Evolutionary conservation across 2,888 invertebrate genomes (phyloP).

Genomic region (Apantesis nais): DNA sequence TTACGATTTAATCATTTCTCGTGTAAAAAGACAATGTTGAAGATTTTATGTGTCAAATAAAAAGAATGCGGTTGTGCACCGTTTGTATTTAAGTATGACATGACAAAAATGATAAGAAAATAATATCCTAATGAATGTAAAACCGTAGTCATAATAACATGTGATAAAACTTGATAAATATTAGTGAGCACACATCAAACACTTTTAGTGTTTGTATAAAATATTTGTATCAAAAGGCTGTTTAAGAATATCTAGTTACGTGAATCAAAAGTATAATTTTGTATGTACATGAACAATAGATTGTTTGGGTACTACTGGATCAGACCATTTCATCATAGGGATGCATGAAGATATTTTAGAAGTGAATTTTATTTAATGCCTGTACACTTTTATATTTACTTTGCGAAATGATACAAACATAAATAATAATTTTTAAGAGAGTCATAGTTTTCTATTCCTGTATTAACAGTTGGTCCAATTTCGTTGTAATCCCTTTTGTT

Average conservation of each 20-base stretch:
- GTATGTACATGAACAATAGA: neutral
- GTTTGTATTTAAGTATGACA: neutral
- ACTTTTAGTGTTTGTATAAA: neutral
- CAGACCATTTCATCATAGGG: no score
- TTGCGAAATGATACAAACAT: no score
- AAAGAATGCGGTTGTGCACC: neutral
- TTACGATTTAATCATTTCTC: neutral
- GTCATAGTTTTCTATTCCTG: no score
- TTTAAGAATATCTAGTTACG: neutral
- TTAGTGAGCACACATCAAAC: neutral
- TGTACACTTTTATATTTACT: no score
- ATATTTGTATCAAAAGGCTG: neutral
- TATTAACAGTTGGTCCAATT: no score
- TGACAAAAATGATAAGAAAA: neutral
- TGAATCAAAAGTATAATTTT: neutral
- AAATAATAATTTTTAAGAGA: no score
- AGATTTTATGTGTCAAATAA: neutral
- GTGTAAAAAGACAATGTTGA: no score
- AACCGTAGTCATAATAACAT: neutral
- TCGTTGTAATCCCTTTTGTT: no score
- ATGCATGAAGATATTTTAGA: no score
- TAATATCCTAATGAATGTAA: neutral
- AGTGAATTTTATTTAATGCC: no score
- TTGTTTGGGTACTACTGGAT: no score
- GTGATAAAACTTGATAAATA: constrained; percentile 4